Conservation (phyloP, 1,140 invertebrate species). For the Saccostrea glomerata region DNA sequence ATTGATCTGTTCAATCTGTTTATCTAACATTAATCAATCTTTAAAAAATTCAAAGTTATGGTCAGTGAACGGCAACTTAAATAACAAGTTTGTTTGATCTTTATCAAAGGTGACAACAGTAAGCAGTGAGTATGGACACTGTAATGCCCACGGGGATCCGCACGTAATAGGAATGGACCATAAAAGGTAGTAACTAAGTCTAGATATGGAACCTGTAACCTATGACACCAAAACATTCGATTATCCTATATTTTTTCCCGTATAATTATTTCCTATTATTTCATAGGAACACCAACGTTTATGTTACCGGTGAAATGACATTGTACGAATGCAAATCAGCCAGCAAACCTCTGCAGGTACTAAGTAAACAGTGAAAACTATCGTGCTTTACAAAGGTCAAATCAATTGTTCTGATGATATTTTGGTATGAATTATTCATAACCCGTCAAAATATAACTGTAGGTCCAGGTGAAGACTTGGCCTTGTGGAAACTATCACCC, state of each 20-base stretch:
- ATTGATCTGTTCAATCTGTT: too few species aligned
- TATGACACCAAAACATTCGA: not conserved
- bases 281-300: constrained; percentile 41
- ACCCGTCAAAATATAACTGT: not conserved
- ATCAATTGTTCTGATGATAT: too few species aligned
- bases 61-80: too few species aligned
- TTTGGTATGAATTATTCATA: too few species aligned
- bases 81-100: too few species aligned
- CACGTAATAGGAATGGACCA: constrained; percentile 49
- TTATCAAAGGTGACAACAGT: not conserved
- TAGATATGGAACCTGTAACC: not conserved
- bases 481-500: constrained; percentile 52
- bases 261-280: not conserved
- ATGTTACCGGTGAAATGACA: constrained; percentile 38
- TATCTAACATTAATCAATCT: too few species aligned
- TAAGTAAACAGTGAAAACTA: not conserved
- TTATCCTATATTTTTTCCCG: not conserved
- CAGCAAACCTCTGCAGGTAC: not conserved
- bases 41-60: too few species aligned
- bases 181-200: not conserved
- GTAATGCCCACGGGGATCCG: constrained; percentile 51
- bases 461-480: constrained; percentile 56
- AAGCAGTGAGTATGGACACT: constrained; percentile 43
- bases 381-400: too few species aligned
- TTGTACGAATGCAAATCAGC: constrained; percentile 33